Percentiles rank a stretch among this genome's conserved stretches.
These are phyloP conservation scores for Elanus axillaris DNA, from an alignment of 2,113 vertebrate genomes.

Conservation along the genomic window DNA sequence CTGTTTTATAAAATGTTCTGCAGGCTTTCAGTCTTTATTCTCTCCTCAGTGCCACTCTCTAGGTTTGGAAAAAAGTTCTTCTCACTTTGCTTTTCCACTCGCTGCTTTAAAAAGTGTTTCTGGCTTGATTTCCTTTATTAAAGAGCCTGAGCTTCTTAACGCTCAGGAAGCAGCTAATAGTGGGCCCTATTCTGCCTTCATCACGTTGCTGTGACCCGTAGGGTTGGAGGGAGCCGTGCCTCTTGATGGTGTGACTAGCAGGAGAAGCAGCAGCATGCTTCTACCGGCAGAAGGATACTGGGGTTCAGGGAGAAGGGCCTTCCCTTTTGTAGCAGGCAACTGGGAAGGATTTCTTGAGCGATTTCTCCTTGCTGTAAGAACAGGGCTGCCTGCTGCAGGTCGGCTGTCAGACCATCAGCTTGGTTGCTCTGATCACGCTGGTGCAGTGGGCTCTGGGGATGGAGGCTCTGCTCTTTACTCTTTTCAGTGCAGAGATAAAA, in stretches of 20 bases:
- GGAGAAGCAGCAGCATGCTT: not conserved
- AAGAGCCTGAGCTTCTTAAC: not conserved
- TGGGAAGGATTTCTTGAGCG: not conserved
- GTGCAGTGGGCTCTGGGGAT: not conserved
- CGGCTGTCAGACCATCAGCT: not conserved
- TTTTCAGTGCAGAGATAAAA: slow-evolving; percentile 23
- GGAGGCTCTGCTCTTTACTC: not conserved
- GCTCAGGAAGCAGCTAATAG: not conserved
- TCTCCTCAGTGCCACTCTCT: not conserved
- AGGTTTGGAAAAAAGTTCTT: not conserved
- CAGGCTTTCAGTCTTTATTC: slow-evolving; percentile 20
- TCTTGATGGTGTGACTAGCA: not conserved
- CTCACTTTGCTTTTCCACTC: not conserved
- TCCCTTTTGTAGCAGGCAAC: not conserved
- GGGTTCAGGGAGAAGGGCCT: not conserved
- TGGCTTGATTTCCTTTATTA: not conserved
- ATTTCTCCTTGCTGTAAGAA: not conserved
- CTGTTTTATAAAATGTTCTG: slow-evolving; percentile 42
- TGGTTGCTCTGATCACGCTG: not conserved
- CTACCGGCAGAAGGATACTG: not conserved
- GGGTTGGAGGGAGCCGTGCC: not conserved
- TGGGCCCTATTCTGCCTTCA: not conserved
- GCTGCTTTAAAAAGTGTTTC: not conserved
- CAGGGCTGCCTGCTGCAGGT: not conserved
- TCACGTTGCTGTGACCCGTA: not conserved